Base-by-base conservation (phyloP, 2,888 invertebrate species). In the Mythimna lalbum region DNA sequence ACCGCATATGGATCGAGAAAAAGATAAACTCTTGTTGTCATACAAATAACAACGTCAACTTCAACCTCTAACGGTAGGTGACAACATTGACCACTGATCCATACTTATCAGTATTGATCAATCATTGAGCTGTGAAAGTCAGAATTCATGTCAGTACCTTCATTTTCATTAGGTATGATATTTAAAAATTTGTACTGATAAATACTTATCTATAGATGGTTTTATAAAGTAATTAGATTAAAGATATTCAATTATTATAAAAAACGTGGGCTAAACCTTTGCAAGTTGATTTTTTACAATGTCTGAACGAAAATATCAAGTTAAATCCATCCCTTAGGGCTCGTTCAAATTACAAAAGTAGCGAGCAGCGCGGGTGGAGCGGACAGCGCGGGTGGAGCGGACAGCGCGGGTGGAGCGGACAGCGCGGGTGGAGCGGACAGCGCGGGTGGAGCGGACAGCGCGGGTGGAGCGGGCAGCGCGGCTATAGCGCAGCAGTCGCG, bases 61-160 rank as follows among this genome's bases (percentile, higher is more conserved):
- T 64, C n/a, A 23, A 50, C 14, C n/a, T 36, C 4, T 10, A 12
- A 10, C 7, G 12, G 10, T 39, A 43, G 21, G 14, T 39, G 39
- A 50, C 27, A 57, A 31, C 17, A 52, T 12, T 36, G 52, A 47
- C n/a, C 56, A 57, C 14, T 36, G 69, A 62, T 57, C 33, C 69
- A 77, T 57, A 23, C 39, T n/a, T 61, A 73, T 77, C 73, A 36
- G 50, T 50, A 52, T 52, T 76, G 50, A 31, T 17, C 39, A 76
- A 17, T 47, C 73, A 74, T 50, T 69, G 78, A 47, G 43, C 52
- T n/a, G 47, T 69, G 50, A 62, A 47, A 47, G 27, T 69, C 50
- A 52, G 78, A 77, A 62, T 47, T 69, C 52, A 53, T 19, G 33
- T 53, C 43, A 68, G 21, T 50, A n/a, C 17, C 5, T 43, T 31